These are phyloP conservation scores for Salvator merianae DNA, from an alignment of 2,113 vertebrate species.

Conservation along the genomic window DNA sequence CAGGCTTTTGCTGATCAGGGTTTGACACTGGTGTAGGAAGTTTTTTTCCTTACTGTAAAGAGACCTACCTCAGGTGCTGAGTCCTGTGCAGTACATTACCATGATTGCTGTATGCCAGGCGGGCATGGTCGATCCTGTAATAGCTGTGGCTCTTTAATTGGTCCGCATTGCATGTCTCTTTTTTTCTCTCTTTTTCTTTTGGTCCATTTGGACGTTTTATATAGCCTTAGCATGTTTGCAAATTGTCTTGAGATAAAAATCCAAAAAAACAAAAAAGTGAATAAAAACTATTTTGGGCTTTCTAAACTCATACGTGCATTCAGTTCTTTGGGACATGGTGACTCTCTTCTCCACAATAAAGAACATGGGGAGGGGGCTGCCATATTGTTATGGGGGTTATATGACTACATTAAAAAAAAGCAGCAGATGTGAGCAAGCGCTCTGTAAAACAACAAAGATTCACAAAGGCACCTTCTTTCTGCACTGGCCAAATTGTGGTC, in stretches of 20 bases:
- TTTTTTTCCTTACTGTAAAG: constrained; percentile 80
- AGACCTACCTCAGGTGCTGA: constrained; percentile 82
- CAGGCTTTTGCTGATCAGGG: constrained; percentile 73
- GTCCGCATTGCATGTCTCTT: constrained; percentile 76
- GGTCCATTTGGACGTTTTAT: constrained; percentile 81
- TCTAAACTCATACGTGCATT: constrained; percentile 61
- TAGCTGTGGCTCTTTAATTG: constrained; percentile 64
- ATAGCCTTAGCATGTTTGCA: constrained; percentile 91
- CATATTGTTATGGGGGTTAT: background rate
- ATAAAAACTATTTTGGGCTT: constrained; percentile 90
- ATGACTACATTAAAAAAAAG: background rate
- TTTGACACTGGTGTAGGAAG: constrained; percentile 76
- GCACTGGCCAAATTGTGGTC: background rate
- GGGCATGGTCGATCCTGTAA: constrained; percentile 68
- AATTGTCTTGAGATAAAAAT: constrained; percentile 81
- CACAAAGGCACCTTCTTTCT: background rate
- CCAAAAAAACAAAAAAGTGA: constrained; percentile 68
- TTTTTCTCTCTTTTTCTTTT: background rate
- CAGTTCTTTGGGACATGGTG: constrained; percentile 44
- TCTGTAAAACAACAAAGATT: too few relatives aligned
- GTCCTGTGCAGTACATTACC: constrained; percentile 64
- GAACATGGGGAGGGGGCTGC: background rate
- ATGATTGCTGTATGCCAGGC: constrained; percentile 59
- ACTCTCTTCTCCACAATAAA: background rate
- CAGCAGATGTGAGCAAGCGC: background rate